phyloP scores from a whole-genome alignment of 1,140 invertebrate species.

The Octopus bimaculoides region DNA sequence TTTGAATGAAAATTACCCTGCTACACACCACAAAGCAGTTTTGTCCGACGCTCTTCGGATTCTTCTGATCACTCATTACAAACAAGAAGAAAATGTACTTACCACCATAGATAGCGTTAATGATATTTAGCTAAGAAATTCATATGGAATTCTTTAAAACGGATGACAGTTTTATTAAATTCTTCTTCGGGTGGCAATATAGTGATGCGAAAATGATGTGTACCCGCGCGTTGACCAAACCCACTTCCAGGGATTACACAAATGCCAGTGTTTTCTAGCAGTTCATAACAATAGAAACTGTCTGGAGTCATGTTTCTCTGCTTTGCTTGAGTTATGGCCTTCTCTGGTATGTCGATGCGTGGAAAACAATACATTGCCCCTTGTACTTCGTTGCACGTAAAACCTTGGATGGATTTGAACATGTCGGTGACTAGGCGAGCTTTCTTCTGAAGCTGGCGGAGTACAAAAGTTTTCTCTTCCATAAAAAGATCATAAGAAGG shows the following conservation, averaged over 20 bases:
- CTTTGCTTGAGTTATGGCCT: slow-evolving; percentile 58
- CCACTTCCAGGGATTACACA: slow-evolving; percentile 89
- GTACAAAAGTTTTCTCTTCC: slow-evolving; percentile 75
- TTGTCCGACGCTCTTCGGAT: too few species aligned
- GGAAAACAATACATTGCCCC: slow-evolving; percentile 99
- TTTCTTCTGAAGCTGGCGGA: slow-evolving; percentile 73
- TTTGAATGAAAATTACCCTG: too few species aligned
- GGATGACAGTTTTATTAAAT: slow-evolving; percentile 78
- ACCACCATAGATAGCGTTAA: slow-evolving; percentile 16
- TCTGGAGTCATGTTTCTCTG: slow-evolving; percentile 68
- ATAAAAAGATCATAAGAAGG: slow-evolving; percentile 65
- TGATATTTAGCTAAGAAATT: slow-evolving; percentile 80
- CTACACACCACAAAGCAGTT: too few species aligned
- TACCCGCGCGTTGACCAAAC: slow-evolving; percentile 86
- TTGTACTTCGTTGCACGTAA: slow-evolving; percentile 78
- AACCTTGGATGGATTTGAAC: slow-evolving; percentile 88
- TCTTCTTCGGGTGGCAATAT: slow-evolving; percentile 88
- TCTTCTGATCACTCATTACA: too few species aligned
- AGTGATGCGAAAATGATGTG: slow-evolving; percentile 62
- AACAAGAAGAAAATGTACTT: too few species aligned
- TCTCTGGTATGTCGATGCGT: slow-evolving; percentile 57
- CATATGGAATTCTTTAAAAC: slow-evolving; percentile 81
- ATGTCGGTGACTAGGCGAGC: slow-evolving; percentile 84
- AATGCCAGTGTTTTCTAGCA: slow-evolving; percentile 87
- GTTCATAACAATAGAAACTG: slow-evolving; percentile 89